Conservation (phyloP, 1,140 invertebrate genomes). For the Listronotus oregonensis region DNA sequence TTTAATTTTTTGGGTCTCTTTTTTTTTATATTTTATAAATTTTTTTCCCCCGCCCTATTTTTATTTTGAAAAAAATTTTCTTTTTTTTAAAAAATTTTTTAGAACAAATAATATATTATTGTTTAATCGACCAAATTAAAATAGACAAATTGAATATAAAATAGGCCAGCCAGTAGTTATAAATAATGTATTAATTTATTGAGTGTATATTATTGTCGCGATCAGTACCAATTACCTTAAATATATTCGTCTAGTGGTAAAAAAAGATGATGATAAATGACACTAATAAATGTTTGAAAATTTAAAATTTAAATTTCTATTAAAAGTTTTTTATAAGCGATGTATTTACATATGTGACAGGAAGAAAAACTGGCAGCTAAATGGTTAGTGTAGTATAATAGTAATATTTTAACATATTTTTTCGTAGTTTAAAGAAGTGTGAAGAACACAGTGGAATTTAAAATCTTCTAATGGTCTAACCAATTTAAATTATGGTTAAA, state of each 20-base stretch:
- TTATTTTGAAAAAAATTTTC: too few relatives aligned
- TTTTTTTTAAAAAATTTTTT: too few relatives aligned
- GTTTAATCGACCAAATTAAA: neutral
- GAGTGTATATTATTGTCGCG: neutral
- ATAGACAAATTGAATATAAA: neutral
- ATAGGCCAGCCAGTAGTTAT: neutral
- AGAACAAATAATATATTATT: too few relatives aligned
- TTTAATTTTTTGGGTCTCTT: too few relatives aligned
- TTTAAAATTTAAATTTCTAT: conserved; percentile 7
- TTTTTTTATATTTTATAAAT: too few relatives aligned
- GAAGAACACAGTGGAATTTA: too few relatives aligned
- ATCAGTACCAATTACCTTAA: conserved; percentile 14
- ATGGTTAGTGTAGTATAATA: neutral
- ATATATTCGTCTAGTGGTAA: conserved; percentile 6
- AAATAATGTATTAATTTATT: conserved; percentile 7
- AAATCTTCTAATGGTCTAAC: too few relatives aligned
- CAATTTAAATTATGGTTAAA: too few relatives aligned
- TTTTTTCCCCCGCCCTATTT: too few relatives aligned
- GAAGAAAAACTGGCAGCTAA: neutral
- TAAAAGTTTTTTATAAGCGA: neutral
- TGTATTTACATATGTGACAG: neutral
- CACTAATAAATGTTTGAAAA: neutral
- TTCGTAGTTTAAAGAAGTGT: too few relatives aligned
- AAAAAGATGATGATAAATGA: conserved; percentile 7
- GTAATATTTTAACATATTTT: too few relatives aligned